A percentile compares a stretch with the other conserved stretches of the same genome.
phyloP scores from a whole-genome alignment of 2,888 invertebrate genomes.

The Epirrhoe tristata region DNA sequence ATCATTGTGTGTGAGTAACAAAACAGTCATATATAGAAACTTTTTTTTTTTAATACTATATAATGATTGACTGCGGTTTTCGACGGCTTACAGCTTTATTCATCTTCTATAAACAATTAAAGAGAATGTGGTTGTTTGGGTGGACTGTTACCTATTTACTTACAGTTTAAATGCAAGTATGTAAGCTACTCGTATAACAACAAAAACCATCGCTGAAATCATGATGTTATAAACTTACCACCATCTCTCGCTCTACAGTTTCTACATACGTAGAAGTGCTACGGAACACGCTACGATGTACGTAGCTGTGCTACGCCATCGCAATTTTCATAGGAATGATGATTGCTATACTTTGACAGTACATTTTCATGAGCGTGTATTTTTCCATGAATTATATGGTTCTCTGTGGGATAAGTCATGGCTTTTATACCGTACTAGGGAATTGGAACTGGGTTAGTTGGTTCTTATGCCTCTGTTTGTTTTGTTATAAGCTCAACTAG shows the following conservation, averaged over 20 bases:
- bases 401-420: conserved; percentile 16
- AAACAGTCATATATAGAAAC: too few species aligned
- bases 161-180: neutral
- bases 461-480: conserved; percentile 14
- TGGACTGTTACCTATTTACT: neutral
- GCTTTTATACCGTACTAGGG: conserved; percentile 24
- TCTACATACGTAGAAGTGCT: conserved; percentile 29
- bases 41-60: too few species aligned
- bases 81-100: too few species aligned
- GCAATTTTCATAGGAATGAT: conserved; percentile 40
- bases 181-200: neutral
- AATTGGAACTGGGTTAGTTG: conserved; percentile 19
- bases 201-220: neutral
- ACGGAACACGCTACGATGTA: conserved; percentile 23
- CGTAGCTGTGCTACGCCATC: conserved; percentile 28
- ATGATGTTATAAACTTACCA: neutral
- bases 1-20: too few species aligned
- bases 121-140: too few species aligned
- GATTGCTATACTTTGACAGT: conserved; percentile 31
- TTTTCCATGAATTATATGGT: conserved; percentile 32
- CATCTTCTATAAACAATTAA: too few species aligned
- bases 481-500: too few species aligned
- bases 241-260: conserved; percentile 6
- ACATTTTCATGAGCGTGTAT: conserved; percentile 27
- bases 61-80: too few species aligned